phyloP scores from a whole-genome alignment of 1,140 invertebrate species.

The Trichonephila clavipes region DNA sequence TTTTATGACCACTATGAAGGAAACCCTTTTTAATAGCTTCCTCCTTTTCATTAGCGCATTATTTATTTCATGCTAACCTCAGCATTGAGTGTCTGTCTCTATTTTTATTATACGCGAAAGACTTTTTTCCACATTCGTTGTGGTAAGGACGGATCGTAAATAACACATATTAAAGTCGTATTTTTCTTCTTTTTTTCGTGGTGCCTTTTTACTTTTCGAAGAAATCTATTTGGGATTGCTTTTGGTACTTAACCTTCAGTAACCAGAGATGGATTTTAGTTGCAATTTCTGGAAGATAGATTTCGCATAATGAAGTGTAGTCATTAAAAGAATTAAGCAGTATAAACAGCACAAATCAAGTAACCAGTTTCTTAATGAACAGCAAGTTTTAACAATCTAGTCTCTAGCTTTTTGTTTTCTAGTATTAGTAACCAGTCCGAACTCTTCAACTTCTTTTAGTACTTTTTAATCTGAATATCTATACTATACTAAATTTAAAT shows the following conservation, averaged over 20 bases:
- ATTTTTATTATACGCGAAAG: slow-evolving; percentile 27
- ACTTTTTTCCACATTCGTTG: slow-evolving; percentile 9
- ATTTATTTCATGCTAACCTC: slow-evolving; percentile 62
- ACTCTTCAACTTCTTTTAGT: no score
- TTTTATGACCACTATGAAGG: slow-evolving; percentile 48
- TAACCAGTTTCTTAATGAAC: no score
- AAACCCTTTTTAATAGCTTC: slow-evolving; percentile 68
- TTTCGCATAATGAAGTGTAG: not conserved
- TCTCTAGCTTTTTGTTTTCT: no score
- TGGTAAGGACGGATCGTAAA: slow-evolving; percentile 45
- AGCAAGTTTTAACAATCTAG: no score
- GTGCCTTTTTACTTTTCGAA: not conserved
- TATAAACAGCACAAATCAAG: not conserved
- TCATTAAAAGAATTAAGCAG: not conserved
- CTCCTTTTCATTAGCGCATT: slow-evolving; percentile 66
- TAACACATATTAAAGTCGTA: slow-evolving; percentile 68
- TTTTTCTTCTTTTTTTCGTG: not conserved
- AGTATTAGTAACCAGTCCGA: no score
- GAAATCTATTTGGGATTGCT: not conserved
- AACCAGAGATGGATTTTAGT: not conserved
- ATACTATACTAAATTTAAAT: no score
- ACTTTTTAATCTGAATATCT: no score
- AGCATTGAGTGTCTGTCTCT: slow-evolving; percentile 5
- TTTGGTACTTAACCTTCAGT: slow-evolving; percentile 2
- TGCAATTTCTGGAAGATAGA: not conserved